A percentile compares a stretch with the other conserved stretches of the same genome.
These are phyloP conservation scores for Azorinus chamasolen DNA, from an alignment of 2,888 invertebrate species.

Conservation along the genomic window DNA sequence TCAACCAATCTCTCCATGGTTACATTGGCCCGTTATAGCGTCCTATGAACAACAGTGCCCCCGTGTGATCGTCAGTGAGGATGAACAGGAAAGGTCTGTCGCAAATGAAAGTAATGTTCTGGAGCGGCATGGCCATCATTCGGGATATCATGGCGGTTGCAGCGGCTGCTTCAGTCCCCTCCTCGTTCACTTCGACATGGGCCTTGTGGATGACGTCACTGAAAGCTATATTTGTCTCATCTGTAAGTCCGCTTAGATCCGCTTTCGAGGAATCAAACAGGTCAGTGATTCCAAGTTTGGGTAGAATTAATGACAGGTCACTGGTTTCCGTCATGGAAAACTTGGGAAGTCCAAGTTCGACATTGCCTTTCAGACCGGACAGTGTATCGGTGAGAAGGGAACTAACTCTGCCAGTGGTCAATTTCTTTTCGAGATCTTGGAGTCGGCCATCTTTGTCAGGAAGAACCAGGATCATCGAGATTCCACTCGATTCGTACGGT, in stretches of 20 bases:
- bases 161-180: constrained; percentile 55
- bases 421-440: constrained; percentile 28
- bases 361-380: constrained; percentile 11
- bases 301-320: constrained; percentile 60
- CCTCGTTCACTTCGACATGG: constrained; percentile 59
- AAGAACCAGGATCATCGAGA: constrained; percentile 52
- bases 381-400: constrained; percentile 5
- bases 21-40: constrained; percentile 20
- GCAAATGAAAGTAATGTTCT: constrained; percentile 30
- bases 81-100: constrained; percentile 48
- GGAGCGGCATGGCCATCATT: constrained; percentile 33
- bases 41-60: constrained; percentile 35
- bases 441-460: constrained; percentile 62
- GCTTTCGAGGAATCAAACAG: constrained; percentile 64
- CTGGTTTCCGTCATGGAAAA: constrained; percentile 69
- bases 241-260: constrained; percentile 56
- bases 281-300: constrained; percentile 72
- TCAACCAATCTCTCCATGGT: neutral
- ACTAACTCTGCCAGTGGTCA: constrained; percentile 18
- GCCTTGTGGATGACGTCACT: constrained; percentile 67
- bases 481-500: constrained; percentile 88
- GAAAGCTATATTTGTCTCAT: constrained; percentile 21
- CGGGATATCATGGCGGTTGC: constrained; percentile 53
- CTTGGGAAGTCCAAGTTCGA: constrained; percentile 69
- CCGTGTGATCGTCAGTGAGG: constrained; percentile 19